Evolutionary conservation across 1,140 invertebrate species (phyloP).

Genomic region (Lethrus apterus): DNA sequence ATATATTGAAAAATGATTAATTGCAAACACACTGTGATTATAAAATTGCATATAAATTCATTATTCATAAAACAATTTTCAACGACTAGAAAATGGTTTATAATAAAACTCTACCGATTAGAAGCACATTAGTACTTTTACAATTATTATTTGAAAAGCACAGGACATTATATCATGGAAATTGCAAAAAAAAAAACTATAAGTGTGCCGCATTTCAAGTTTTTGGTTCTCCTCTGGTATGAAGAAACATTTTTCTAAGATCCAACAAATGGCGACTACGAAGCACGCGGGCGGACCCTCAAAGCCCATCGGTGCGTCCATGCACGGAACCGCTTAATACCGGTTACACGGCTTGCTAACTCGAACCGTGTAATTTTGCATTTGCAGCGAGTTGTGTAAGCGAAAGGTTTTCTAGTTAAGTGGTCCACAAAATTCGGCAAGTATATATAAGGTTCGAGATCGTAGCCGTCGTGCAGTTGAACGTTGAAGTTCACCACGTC

Average conservation of each 20-base stretch:
- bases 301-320: constrained; percentile 33
- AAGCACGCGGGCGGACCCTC: constrained; percentile 36
- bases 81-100: too few relatives aligned
- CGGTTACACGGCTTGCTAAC: constrained; percentile 39
- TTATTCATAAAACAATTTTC: too few relatives aligned
- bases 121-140: too few relatives aligned
- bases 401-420: constrained; percentile 40
- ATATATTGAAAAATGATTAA: constrained; percentile 1
- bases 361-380: constrained; percentile 41
- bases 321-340: constrained; percentile 37
- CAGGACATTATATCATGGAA: too few relatives aligned
- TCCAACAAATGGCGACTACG: constrained; percentile 21
- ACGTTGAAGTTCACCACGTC: constrained; percentile 18
- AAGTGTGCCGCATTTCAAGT: too few relatives aligned
- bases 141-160: too few relatives aligned
- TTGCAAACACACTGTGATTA: background rate
- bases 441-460: constrained; percentile 34
- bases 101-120: too few relatives aligned
- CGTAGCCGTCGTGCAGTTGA: constrained; percentile 19
- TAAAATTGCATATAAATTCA: too few relatives aligned
- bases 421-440: constrained; percentile 40
- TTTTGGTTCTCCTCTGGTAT: too few relatives aligned
- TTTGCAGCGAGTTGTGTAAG: constrained; percentile 32
- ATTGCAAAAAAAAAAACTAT: too few relatives aligned
- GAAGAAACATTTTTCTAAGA: constrained; percentile 9